phyloP scores from a whole-genome alignment of 2,888 invertebrate species.

The Hyles lineata region DNA sequence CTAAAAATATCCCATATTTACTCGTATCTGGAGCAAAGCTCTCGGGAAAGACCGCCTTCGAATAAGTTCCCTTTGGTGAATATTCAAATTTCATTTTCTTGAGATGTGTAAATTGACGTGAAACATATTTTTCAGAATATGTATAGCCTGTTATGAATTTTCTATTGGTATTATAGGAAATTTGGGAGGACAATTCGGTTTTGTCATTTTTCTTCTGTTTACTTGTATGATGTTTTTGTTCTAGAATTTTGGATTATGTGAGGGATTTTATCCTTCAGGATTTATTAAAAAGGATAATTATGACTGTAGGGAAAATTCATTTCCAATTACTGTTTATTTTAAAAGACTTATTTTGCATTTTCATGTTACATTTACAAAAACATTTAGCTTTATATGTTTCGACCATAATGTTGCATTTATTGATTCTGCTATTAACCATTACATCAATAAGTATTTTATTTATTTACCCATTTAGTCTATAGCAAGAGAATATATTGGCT shows the following conservation, averaged over 20 bases:
- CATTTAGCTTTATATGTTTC: too few relatives aligned
- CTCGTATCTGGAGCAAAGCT: neutral
- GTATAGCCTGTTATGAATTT: neutral
- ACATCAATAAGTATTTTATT: too few relatives aligned
- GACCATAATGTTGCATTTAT: too few relatives aligned
- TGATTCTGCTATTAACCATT: too few relatives aligned
- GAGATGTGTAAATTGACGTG: conserved; percentile 62
- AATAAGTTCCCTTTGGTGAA: conserved; percentile 46
- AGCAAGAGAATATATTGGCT: neutral
- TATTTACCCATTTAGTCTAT: neutral
- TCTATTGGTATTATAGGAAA: neutral
- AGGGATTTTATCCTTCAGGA: too few relatives aligned
- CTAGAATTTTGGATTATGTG: too few relatives aligned
- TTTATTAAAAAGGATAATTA: too few relatives aligned
- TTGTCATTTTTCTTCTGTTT: neutral
- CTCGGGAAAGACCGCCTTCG: neutral
- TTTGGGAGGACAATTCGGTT: neutral
- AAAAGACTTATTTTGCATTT: too few relatives aligned
- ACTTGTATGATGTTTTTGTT: too few relatives aligned
- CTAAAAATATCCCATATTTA: conserved; percentile 5
- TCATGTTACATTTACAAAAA: too few relatives aligned
- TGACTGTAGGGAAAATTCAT: too few relatives aligned
- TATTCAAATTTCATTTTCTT: conserved; percentile 69
- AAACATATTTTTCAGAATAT: conserved; percentile 53
- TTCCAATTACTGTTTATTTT: too few relatives aligned